Percentiles rank a stretch among this genome's conserved stretches.
These are phyloP conservation scores for Cheilosia vulpina DNA, from an alignment of 2,888 invertebrate genomes.

Conservation along the genomic window DNA sequence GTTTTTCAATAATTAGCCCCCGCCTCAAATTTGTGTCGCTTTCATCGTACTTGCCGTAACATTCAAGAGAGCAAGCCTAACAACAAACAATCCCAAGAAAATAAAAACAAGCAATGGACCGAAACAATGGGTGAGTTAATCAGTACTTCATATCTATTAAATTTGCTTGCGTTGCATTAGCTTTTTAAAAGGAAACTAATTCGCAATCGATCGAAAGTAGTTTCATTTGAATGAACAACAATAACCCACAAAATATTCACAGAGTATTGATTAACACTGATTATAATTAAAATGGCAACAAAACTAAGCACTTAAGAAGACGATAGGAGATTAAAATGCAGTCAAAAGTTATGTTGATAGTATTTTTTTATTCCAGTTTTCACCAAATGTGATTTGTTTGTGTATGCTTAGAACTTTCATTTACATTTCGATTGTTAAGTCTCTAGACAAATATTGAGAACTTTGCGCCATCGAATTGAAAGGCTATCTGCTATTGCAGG, in stretches of 20 bases:
- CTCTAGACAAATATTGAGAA: too few species aligned
- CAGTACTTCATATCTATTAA: neutral
- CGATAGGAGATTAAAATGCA: neutral
- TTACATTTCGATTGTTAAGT: too few species aligned
- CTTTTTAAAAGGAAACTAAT: neutral
- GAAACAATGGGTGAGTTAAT: conserved; percentile 81
- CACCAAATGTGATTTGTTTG: too few species aligned
- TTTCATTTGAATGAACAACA: neutral
- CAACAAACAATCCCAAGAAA: conserved; percentile 58
- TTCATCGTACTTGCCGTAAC: conserved; percentile 40
- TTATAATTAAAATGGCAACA: neutral
- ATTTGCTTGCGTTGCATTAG: neutral
- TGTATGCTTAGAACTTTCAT: too few species aligned
- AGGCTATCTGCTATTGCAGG: too few species aligned
- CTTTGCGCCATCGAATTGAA: too few species aligned
- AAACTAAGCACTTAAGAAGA: neutral
- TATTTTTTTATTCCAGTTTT: too few species aligned
- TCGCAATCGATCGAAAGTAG: conserved; percentile 6
- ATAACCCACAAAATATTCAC: neutral
- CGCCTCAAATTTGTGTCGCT: conserved; percentile 47
- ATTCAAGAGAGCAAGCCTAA: conserved; percentile 17
- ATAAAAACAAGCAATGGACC: conserved; percentile 79
- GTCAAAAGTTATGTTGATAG: too few species aligned
- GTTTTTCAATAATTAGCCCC: conserved; percentile 64
- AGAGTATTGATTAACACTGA: conserved; percentile 35